phyloP scores from a whole-genome alignment of 2,888 invertebrate genomes.

The Therioaphis trifolii region DNA sequence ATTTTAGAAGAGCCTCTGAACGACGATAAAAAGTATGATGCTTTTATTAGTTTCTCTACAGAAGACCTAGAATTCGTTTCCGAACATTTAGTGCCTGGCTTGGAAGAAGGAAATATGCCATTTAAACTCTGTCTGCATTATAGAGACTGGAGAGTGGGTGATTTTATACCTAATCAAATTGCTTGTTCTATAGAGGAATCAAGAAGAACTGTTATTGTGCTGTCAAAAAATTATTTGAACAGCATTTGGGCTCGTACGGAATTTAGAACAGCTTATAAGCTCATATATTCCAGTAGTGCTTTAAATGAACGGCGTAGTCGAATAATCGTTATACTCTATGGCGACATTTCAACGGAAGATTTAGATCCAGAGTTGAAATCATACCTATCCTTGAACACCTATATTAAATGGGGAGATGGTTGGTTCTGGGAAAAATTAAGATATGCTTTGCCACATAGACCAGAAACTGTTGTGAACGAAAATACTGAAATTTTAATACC shows the following conservation, averaged over 20 bases:
- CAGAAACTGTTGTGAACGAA: not conserved
- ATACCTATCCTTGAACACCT: conserved; percentile 81
- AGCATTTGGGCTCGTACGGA: conserved; percentile 83
- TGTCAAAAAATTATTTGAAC: conserved; percentile 79
- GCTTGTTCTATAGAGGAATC: conserved; percentile 78
- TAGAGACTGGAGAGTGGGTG: conserved; percentile 81
- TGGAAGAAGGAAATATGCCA: conserved; percentile 75
- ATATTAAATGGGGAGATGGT: conserved; percentile 83
- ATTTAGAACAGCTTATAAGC: conserved; percentile 81
- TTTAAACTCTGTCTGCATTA: conserved; percentile 80
- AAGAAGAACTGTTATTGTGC: conserved; percentile 77
- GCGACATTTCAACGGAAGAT: conserved; percentile 75
- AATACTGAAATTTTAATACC: conserved; percentile 41
- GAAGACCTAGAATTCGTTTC: conserved; percentile 79
- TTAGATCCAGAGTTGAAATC: conserved; percentile 78
- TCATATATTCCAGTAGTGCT: too few species aligned
- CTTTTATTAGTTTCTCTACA: conserved; percentile 81
- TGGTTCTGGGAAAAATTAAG: conserved; percentile 85
- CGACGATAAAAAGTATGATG: conserved; percentile 78
- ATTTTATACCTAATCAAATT: conserved; percentile 78
- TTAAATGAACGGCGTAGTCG: conserved; percentile 75
- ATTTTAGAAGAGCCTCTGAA: too few species aligned
- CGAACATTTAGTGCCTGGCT: conserved; percentile 72
- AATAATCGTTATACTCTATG: conserved; percentile 81
- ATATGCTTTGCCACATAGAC: conserved; percentile 77